Percentiles rank a stretch among this genome's conserved stretches.
These are phyloP conservation scores for Yponomeuta malinellus DNA, from an alignment of 2,888 invertebrate genomes.

Conservation along the genomic window DNA sequence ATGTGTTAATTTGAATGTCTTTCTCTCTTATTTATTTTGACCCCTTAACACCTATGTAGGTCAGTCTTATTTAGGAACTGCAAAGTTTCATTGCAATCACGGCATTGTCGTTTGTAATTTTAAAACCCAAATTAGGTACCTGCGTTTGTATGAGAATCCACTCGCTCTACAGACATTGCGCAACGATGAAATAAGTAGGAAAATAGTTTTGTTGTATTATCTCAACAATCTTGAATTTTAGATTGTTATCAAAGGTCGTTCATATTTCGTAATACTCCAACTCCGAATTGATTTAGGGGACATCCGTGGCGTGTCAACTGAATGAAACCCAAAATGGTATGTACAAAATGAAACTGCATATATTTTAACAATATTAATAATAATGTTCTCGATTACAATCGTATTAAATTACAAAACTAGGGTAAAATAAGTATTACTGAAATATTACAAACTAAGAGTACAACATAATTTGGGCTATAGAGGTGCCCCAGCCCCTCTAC, in stretches of 20 bases:
- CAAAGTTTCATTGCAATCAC: no score
- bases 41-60: no score
- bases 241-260: not conserved
- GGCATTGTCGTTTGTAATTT: no score
- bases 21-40: no score
- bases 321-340: not conserved
- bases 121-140: no score
- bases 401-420: conserved; percentile 40
- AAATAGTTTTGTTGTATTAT: no score
- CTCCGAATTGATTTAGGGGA: not conserved
- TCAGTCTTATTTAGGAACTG: no score
- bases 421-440: conserved; percentile 40
- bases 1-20: no score
- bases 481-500: not conserved
- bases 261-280: not conserved
- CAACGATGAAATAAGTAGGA: no score
- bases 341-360: conserved; percentile 20
- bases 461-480: conserved; percentile 8
- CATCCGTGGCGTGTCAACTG: not conserved
- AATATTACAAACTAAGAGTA: conserved; percentile 31
- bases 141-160: no score
- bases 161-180: no score
- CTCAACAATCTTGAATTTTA: not conserved
- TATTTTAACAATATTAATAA: conserved; percentile 42
- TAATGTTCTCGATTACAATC: conserved; percentile 47